Evolutionary conservation across 2,888 invertebrate genomes (phyloP), one percentile per base, ranked within the genome.

Genomic region (Lymantria monacha): DNA sequence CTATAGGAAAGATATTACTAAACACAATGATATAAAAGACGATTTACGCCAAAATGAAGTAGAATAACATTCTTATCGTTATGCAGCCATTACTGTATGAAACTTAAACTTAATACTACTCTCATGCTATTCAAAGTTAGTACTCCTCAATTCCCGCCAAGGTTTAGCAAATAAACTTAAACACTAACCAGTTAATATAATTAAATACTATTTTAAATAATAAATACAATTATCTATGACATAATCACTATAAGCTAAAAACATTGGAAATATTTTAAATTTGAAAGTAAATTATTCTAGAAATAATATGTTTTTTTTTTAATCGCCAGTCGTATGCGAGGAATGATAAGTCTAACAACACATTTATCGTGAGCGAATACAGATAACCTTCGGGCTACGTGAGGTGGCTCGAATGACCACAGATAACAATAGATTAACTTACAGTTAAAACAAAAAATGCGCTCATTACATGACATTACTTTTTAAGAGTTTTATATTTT

Each of bases 401-500:
- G 75, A 69, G 65, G 64, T 62, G 69, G 67, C 54, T 58, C 51
- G 46, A 60, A 59, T 65, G 70, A 66, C 40, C 49, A 14, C 22
- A 53, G 63, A 70, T 72, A 72, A 71, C 72, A 72, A 73, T 67
- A 68, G 68, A 73, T 76, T 65, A 72, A 53, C 55, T 45, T 9
- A 14, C 44, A 58, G 61, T 66, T 64, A 65, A 57, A 30, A 52
- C 51, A 46, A 22, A 46, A 15, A 42, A 44, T 55, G 42, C 48
- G 37, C 49, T 48, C 42, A 10, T 15, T 53, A 44, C 13, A 12
- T 36, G n/a, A 38, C 30, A 44, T 54, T 46, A 37, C 43, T 30
- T 38, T 43, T 33, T 40, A 9, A 11, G 33, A 14, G 7, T n/a
- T 36, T 33, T 43, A 7, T 14, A 14, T 13, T 41, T 41, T 41